Conservation (phyloP, 2,113 vertebrate genomes). For the Istiophorus platypterus region DNA sequence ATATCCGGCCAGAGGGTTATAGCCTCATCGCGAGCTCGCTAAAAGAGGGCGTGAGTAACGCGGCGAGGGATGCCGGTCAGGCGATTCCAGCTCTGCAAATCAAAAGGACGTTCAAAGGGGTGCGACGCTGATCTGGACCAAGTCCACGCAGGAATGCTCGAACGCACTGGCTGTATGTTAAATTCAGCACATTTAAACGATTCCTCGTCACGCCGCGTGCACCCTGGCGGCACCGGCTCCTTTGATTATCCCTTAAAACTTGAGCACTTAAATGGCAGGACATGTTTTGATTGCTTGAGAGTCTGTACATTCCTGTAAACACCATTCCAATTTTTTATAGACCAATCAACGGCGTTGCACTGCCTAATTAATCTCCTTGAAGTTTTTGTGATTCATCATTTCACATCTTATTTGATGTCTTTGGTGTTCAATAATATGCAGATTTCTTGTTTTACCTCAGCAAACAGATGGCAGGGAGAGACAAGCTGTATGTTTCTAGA, state of each 20-base stretch:
- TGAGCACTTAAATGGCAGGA: slow-evolving; percentile 70
- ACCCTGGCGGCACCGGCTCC: slow-evolving; percentile 29
- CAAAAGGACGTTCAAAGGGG: slow-evolving; percentile 51
- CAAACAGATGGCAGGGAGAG: slow-evolving; percentile 61
- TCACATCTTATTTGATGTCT: slow-evolving; percentile 66
- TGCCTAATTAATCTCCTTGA: slow-evolving; percentile 74
- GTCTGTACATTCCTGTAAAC: slow-evolving; percentile 63
- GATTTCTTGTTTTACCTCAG: slow-evolving; percentile 63
- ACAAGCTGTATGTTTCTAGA: slow-evolving; percentile 42
- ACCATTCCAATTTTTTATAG: slow-evolving; percentile 67
- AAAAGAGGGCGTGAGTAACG: background rate
- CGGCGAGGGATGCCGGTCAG: slow-evolving; percentile 5
- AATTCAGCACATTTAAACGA: slow-evolving; percentile 56
- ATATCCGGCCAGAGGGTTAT: no score
- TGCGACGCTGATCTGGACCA: slow-evolving; percentile 37
- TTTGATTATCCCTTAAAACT: slow-evolving; percentile 77
- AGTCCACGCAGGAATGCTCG: slow-evolving; percentile 29
- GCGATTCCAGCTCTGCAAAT: slow-evolving; percentile 30
- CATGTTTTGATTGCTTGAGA: slow-evolving; percentile 75
- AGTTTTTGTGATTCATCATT: slow-evolving; percentile 68
- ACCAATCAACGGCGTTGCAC: slow-evolving; percentile 66
- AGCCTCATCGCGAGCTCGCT: no score
- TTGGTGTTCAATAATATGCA: slow-evolving; percentile 67
- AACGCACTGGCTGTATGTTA: slow-evolving; percentile 23
- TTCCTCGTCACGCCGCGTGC: slow-evolving; percentile 53